A percentile compares a stretch with the other conserved stretches of the same genome.
phyloP scores from a whole-genome alignment of 2,113 vertebrate species.

The Pica pica region DNA sequence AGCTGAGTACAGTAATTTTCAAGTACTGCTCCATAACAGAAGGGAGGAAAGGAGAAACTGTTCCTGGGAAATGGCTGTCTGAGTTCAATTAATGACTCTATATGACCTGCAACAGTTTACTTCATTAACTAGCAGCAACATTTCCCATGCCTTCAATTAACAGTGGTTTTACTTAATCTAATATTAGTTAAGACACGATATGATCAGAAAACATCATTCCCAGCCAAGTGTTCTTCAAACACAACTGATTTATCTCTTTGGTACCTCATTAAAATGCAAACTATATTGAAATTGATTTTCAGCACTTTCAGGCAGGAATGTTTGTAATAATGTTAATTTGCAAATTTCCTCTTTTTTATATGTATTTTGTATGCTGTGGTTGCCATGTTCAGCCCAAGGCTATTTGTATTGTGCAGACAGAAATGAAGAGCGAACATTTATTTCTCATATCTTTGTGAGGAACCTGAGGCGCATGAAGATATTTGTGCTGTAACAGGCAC shows the following conservation, averaged over 20 bases:
- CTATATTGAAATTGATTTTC: constrained; percentile 77
- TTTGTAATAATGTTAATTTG: constrained; percentile 81
- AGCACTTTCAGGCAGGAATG: constrained; percentile 73
- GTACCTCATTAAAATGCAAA: constrained; percentile 80
- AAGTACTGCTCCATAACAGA: neutral
- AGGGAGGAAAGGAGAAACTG: neutral
- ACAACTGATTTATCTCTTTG: constrained; percentile 71
- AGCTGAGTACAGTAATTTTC: neutral
- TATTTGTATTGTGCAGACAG: constrained; percentile 81
- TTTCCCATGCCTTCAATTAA: constrained; percentile 71
- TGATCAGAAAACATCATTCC: constrained; percentile 66
- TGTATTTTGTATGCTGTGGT: constrained; percentile 49
- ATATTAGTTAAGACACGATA: constrained; percentile 58
- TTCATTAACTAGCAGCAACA: constrained; percentile 63
- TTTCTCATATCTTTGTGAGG: constrained; percentile 78
- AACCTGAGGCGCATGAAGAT: constrained; percentile 80
- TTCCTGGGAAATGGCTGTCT: neutral
- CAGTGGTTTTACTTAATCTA: constrained; percentile 62
- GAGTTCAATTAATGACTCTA: constrained; percentile 4
- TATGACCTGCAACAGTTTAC: constrained; percentile 38
- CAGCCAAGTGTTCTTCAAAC: constrained; percentile 61
- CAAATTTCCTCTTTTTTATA: constrained; percentile 51
- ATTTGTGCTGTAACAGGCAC: constrained; percentile 76
- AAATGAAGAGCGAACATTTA: constrained; percentile 80
- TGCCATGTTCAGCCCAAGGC: constrained; percentile 70